Evolutionary conservation across 2,113 vertebrate species (phyloP), one percentile per base, ranked within the genome.

Genomic region (Rattus rattus): DNA sequence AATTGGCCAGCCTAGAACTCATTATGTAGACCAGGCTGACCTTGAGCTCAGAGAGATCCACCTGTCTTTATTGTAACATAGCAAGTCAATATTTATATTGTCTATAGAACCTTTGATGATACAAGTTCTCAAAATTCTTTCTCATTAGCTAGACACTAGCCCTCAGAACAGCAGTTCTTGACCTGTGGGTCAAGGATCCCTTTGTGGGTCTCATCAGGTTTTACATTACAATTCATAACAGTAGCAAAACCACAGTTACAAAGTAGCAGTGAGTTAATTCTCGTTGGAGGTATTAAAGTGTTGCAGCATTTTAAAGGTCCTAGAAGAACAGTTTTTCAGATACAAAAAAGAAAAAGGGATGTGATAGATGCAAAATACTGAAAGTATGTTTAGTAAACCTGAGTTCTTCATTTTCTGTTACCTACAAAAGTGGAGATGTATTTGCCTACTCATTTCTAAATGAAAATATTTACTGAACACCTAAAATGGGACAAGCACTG

Each of bases 11-110:
- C 22, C 22, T 43, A 43, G 24, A 63, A 63, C n/a, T 61, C 13
- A 43, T 39, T 63, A 28, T 63, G n/a, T 28, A 83, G 80, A 83
- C 7, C 56, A 84, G 22, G 61, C 56, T 84, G 22, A 84, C n/a
- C n/a, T 63, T 43, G 24, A 63, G 28, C 56, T 63, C n/a, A 83
- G 2, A 59, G 36, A 83, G 22, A 84, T 43, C 6, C 12, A 39
- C 80, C 79, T 81, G 20, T 59, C 80, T 95, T 93, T 94, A 63
- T 84, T 65, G 63, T 72, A 94, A 93, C 77, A 33, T 77, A 95
- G 52, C 36, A 94, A 92, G 43, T 92, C 59, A 95, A 0, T 6
- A 92, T 95, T 88, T 28, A 28, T 80, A 73, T 65, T 88, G 13
- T 80, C 28, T 76, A 43, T 88, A 90, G 85, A 91, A 43, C 69